Conservation (phyloP, 2,888 invertebrate genomes). For the Netelia inedita region DNA sequence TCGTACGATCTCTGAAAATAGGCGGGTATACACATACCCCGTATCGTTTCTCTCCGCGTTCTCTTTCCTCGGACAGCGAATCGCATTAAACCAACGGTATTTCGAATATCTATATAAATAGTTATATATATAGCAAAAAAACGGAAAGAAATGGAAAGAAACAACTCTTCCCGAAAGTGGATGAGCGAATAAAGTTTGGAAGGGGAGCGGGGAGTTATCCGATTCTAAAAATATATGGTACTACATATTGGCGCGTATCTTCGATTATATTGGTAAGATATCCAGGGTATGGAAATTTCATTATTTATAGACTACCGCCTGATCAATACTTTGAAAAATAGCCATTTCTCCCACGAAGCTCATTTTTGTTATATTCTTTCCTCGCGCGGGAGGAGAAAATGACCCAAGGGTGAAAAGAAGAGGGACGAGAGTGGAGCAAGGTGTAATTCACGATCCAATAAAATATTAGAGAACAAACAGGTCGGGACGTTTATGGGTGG, state of each 20-base stretch:
- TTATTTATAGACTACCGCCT: no score
- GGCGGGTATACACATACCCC: not conserved
- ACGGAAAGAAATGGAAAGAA: no score
- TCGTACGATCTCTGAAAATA: conserved; percentile 35
- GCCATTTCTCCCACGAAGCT: not conserved
- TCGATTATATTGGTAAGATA: no score
- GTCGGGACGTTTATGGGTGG: conserved; percentile 75
- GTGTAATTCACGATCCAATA: conserved; percentile 71
- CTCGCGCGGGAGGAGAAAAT: conserved; percentile 6
- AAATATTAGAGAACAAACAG: conserved; percentile 80
- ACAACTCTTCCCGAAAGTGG: no score
- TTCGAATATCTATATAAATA: no score
- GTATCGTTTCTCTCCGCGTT: conserved; percentile 30
- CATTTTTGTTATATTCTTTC: conserved; percentile 35
- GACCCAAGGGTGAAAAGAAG: not conserved
- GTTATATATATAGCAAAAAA: no score
- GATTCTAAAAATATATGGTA: no score
- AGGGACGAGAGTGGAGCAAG: not conserved
- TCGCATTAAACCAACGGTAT: conserved; percentile 22
- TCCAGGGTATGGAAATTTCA: no score
- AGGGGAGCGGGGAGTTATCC: no score
- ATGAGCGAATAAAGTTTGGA: no score
- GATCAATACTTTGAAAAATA: no score
- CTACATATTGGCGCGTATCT: no score
- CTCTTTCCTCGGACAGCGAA: conserved; percentile 15